Base-by-base conservation (phyloP, 1,140 invertebrate genomes). In the Cheumatopsyche charites region DNA sequence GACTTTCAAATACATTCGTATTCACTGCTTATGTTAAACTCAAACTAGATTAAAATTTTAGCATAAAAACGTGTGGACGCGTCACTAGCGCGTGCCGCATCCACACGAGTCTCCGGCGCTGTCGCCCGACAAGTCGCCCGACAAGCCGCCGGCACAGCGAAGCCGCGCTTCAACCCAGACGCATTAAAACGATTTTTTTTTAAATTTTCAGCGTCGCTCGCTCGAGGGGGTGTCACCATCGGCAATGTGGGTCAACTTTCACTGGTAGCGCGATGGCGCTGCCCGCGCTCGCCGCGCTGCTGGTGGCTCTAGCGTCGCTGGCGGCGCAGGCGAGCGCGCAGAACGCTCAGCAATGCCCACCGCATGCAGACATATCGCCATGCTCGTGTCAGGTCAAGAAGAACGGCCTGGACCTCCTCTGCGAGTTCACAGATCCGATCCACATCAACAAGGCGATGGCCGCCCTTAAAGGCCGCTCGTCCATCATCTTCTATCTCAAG, bases 401-500 rank as follows among this genome's bases (percentile, higher is more conserved):
- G 79, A 91, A 92, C 75, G 93, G 93, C 5, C 84, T 96, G 74
- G 93, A 95, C 78, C 89, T 96, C 47, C 84, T 92, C 21, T 95
- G 94, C 84, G 93, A 95, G 82, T 90, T 89, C 74, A 94, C 92
- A 9, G 91, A 93, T 76, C 84, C 90, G 70, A 80, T 84, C 29
- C 89, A 92, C 75, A 93, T 94, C 74, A 73, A 26, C 61, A 71
- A 70, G 70, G 90, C 91, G 0, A 93, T 94, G 91, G 87, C 88
- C 71, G 87, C 87, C 0, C 84, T 95, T 0, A 92, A 93, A 77
- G 88, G 89, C 47, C 89, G 89, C 77, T 89, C 90, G 70, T 87
- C 88, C 72, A 88, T 94, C 49, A 93, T 95, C 74, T 93, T 92
- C 80, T 95, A 95, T 80, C 82, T 96, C 58, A 94, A 94, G 78